A percentile compares a stretch with the other conserved stretches of the same genome.
phyloP scores from a whole-genome alignment of 2,888 invertebrate species.

The Scelioninae gen. 2 region DNA sequence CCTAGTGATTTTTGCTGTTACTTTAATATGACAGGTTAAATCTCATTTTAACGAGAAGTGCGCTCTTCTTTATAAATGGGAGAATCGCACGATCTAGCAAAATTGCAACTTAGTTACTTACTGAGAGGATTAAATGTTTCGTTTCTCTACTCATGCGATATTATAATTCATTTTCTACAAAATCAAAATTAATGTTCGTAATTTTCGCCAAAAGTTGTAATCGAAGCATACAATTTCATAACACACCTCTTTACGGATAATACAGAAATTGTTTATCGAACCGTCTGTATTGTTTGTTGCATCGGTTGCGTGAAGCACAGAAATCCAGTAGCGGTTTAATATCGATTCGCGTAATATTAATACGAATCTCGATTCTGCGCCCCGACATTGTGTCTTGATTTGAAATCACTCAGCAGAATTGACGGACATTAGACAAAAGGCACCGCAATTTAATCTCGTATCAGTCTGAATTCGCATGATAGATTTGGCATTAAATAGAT shows the following conservation, averaged over 20 bases:
- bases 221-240: too few species aligned
- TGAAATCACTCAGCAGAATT: slow-evolving; percentile 22
- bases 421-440: slow-evolving; percentile 39
- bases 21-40: too few species aligned
- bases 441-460: slow-evolving; percentile 16
- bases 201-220: too few species aligned
- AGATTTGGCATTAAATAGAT: slow-evolving; percentile 30
- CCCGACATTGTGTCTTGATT: slow-evolving; percentile 42
- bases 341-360: slow-evolving; percentile 43
- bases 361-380: slow-evolving; percentile 36
- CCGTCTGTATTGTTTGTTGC: slow-evolving; percentile 1
- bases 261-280: background rate
- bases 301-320: slow-evolving; percentile 14
- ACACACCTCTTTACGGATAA: background rate
- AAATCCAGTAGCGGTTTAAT: slow-evolving; percentile 28
- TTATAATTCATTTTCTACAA: too few species aligned
- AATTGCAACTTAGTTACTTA: too few species aligned
- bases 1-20: too few species aligned
- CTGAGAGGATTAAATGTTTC: too few species aligned
- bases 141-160: too few species aligned
- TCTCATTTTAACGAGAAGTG: too few species aligned
- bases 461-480: slow-evolving; percentile 19
- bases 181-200: too few species aligned
- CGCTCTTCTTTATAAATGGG: too few species aligned
- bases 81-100: too few species aligned